Evolutionary conservation across 2,113 vertebrate species (phyloP).

Genomic region (Sakesphorus luctuosus): DNA sequence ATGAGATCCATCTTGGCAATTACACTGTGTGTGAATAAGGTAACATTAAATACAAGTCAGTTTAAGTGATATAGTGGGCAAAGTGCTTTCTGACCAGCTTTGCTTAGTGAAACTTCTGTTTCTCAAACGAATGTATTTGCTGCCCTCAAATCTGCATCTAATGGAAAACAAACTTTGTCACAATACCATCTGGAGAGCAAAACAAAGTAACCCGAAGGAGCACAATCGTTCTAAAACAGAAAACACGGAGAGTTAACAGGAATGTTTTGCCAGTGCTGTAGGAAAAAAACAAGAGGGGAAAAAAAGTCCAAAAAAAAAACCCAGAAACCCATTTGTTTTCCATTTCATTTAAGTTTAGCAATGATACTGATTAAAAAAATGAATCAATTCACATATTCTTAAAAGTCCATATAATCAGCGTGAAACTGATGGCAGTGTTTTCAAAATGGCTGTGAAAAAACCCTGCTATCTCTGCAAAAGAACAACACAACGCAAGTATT

Average conservation of each 20-base stretch:
- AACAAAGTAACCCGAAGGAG: neutral
- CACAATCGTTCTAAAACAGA: neutral
- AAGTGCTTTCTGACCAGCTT: constrained; percentile 3
- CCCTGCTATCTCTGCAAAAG: neutral
- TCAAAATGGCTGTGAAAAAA: neutral
- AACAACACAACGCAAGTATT: neutral
- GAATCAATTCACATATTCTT: neutral
- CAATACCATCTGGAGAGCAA: neutral
- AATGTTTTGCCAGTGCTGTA: neutral
- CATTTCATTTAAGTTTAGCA: neutral
- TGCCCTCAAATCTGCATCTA: neutral
- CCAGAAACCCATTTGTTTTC: neutral
- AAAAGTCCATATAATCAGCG: neutral
- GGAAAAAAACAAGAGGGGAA: accelerated
- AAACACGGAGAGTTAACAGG: neutral
- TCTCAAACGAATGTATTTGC: neutral
- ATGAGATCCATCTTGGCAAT: neutral
- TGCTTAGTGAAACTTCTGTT: neutral
- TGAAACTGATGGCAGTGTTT: neutral
- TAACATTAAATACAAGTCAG: neutral
- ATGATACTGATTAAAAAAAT: neutral
- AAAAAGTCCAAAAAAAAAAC: neutral
- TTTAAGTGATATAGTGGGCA: neutral
- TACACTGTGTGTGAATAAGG: neutral
- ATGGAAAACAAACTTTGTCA: constrained; percentile 24